Evolutionary conservation across 1,140 invertebrate species (phyloP).

Genomic region (Mamestra configurata): DNA sequence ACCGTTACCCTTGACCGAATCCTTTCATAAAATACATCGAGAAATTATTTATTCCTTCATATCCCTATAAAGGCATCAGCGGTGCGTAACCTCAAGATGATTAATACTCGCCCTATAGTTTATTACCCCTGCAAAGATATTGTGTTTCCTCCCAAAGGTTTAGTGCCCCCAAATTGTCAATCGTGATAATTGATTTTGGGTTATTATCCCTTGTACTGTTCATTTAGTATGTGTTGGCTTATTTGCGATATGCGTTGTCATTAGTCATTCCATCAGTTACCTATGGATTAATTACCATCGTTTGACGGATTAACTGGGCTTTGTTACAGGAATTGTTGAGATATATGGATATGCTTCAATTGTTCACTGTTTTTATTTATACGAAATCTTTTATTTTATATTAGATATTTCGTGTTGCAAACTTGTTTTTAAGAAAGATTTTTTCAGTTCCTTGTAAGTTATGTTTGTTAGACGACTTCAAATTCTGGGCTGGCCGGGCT

Average conservation of each 20-base stretch:
- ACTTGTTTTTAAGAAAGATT: no score
- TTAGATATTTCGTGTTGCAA: not conserved
- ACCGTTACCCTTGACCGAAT: conserved; percentile 7
- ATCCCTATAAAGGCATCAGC: conserved; percentile 21
- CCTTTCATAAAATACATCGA: conserved; percentile 28
- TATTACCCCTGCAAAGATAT: conserved; percentile 29
- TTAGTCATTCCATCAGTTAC: conserved; percentile 24
- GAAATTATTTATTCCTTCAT: conserved; percentile 27
- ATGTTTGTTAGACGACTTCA: no score
- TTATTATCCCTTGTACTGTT: conserved; percentile 26
- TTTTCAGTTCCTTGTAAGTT: no score
- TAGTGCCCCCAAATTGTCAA: conserved; percentile 25
- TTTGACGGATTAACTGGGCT: conserved; percentile 31
- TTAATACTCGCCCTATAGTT: conserved; percentile 39
- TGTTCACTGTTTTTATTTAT: not conserved
- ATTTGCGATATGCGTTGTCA: conserved; percentile 33
- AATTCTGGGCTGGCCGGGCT: no score
- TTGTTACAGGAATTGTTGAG: not conserved
- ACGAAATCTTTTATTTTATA: not conserved
- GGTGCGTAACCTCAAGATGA: conserved; percentile 19
- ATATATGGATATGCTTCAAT: not conserved
- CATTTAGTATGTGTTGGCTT: conserved; percentile 14
- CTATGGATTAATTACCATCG: conserved; percentile 14
- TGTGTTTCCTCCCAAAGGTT: conserved; percentile 28
- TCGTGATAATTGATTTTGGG: conserved; percentile 24